Conservation (phyloP, 2,888 invertebrate species). For the Thecocarcelia acutangulata region DNA sequence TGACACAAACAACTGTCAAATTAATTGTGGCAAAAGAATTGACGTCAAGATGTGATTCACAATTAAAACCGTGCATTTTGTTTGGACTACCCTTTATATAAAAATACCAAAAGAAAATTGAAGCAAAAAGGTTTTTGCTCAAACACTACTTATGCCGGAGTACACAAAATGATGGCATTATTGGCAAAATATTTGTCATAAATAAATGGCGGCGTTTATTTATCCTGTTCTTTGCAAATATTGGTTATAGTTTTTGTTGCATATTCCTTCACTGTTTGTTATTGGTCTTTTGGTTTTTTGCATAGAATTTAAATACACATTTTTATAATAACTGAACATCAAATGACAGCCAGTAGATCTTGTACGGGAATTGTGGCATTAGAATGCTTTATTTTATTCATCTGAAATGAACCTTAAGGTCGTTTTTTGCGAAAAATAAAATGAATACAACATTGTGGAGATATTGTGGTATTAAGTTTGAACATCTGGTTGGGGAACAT, state of each 20-base stretch:
- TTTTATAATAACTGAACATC: not conserved
- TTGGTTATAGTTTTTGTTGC: not conserved
- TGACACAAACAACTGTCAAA: no score
- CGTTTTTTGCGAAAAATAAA: slow-evolving; percentile 15
- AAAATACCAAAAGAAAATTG: not conserved
- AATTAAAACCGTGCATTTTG: no score
- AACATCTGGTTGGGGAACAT: slow-evolving; percentile 10
- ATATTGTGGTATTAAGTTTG: not conserved
- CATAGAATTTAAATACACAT: not conserved
- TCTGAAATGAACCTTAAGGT: not conserved
- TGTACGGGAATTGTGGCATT: slow-evolving; percentile 2
- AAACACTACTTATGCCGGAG: not conserved
- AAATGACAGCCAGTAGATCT: not conserved
- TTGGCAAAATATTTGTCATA: not conserved
- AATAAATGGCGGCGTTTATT: not conserved
- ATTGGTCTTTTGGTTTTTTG: no score
- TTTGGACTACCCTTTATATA: no score
- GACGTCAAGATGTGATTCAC: no score
- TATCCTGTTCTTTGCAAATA: slow-evolving; percentile 26
- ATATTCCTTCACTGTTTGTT: not conserved
- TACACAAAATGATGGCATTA: slow-evolving; percentile 15
- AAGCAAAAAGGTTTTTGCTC: not conserved
- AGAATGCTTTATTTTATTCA: slow-evolving; percentile 6
- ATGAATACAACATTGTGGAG: no score
- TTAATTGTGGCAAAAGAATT: not conserved